phyloP scores from a whole-genome alignment of 2,888 invertebrate species.

The Caenorhabditis sp. region DNA sequence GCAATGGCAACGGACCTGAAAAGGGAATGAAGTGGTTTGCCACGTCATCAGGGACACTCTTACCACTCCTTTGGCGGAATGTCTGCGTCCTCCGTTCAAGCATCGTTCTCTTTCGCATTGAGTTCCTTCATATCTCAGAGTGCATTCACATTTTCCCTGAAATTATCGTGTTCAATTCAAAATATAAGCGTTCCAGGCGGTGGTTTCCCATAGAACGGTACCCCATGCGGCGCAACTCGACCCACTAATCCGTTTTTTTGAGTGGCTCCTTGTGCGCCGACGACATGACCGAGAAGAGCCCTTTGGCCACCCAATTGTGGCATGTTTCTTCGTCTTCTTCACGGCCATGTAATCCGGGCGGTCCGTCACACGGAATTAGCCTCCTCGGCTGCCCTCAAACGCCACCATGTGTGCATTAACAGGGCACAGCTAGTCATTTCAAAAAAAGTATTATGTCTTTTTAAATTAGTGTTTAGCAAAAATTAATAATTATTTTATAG shows the following conservation, averaged over 20 bases:
- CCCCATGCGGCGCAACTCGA: conserved; percentile 51
- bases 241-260: conserved; percentile 55
- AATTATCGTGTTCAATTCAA: conserved; percentile 19
- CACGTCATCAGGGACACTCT: conserved; percentile 2
- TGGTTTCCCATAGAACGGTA: conserved; percentile 30
- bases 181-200: background rate
- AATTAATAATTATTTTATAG: no score
- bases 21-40: background rate
- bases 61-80: conserved; percentile 58
- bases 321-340: conserved; percentile 42
- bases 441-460: no score
- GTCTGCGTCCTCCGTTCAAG: conserved; percentile 64
- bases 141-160: conserved; percentile 68
- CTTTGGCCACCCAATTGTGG: conserved; percentile 41
- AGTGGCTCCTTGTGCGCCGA: conserved; percentile 52
- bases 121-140: conserved; percentile 62
- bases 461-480: no score
- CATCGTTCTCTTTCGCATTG: conserved; percentile 65
- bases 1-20: conserved; percentile 63
- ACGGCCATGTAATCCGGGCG: conserved; percentile 43
- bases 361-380: conserved; percentile 45
- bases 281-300: conserved; percentile 45
- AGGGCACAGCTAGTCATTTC: conserved; percentile 35
- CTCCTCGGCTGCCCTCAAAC: conserved; percentile 23
- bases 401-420: conserved; percentile 51